These are phyloP conservation scores for Setophaga kirtlandii DNA, from an alignment of 2,113 vertebrate species.

Conservation along the genomic window DNA sequence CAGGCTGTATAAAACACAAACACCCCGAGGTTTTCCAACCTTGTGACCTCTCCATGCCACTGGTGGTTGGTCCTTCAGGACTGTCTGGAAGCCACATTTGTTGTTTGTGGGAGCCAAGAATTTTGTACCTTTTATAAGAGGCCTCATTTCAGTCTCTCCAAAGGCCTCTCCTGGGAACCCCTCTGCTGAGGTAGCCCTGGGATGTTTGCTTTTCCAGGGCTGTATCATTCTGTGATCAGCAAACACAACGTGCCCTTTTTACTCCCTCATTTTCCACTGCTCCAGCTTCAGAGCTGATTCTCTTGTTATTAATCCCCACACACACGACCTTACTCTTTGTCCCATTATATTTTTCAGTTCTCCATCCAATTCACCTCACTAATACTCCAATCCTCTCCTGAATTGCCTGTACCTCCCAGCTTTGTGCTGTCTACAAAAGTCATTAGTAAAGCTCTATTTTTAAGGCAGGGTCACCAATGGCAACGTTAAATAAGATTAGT, in stretches of 20 bases:
- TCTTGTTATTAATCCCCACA: neutral
- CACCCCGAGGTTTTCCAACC: neutral
- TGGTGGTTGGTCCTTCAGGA: neutral
- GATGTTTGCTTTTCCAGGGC: neutral
- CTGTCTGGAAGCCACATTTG: neutral
- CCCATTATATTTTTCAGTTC: neutral
- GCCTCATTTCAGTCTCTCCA: neutral
- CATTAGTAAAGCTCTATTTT: conserved; percentile 11
- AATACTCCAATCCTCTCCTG: neutral
- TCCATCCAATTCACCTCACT: neutral
- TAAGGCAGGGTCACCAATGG: neutral
- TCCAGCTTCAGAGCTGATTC: neutral
- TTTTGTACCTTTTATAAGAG: neutral
- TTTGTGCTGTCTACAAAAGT: neutral
- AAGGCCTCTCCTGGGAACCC: neutral
- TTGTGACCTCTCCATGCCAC: neutral
- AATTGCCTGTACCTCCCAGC: neutral
- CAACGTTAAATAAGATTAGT: conserved; percentile 37
- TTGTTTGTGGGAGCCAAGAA: neutral
- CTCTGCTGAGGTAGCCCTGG: neutral
- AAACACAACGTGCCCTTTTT: neutral
- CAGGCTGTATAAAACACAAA: neutral
- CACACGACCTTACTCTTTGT: neutral
- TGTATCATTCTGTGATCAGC: neutral
- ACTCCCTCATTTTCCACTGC: neutral